Evolutionary conservation across 1,140 invertebrate genomes (phyloP).

Genomic region (Euwallacea fornicatus): DNA sequence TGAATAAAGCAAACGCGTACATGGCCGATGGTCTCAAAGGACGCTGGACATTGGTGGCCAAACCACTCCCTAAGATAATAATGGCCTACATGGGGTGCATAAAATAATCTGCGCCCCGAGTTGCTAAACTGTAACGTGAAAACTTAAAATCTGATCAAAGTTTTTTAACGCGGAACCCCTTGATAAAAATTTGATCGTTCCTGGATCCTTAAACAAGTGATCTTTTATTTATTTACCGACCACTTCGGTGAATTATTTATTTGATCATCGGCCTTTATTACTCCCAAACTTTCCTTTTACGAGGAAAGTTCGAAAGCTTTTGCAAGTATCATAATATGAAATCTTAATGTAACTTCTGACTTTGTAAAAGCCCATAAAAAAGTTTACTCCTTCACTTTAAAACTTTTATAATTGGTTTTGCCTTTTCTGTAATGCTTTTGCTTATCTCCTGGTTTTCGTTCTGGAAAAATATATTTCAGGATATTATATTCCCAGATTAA

Average conservation of each 20-base stretch:
- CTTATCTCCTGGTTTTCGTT: slow-evolving; percentile 16
- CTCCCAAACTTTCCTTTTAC: slow-evolving; percentile 26
- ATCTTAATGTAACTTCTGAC: slow-evolving; percentile 36
- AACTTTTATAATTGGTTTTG: slow-evolving; percentile 34
- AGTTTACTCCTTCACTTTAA: slow-evolving; percentile 35
- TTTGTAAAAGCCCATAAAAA: slow-evolving; percentile 30
- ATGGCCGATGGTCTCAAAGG: slow-evolving; percentile 27
- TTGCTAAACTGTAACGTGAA: background rate
- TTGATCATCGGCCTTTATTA: slow-evolving; percentile 29
- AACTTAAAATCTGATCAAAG: too few species aligned
- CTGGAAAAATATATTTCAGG: background rate
- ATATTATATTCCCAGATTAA: slow-evolving; percentile 3
- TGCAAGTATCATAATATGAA: slow-evolving; percentile 34
- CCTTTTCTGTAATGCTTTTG: slow-evolving; percentile 26
- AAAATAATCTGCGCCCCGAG: slow-evolving; percentile 6
- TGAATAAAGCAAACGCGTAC: slow-evolving; percentile 26
- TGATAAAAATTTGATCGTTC: too few species aligned
- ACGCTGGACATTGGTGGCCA: slow-evolving; percentile 24
- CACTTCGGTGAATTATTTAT: slow-evolving; percentile 25
- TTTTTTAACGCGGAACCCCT: too few species aligned
- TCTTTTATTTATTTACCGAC: slow-evolving; percentile 17
- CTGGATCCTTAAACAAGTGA: background rate
- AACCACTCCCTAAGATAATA: slow-evolving; percentile 21
- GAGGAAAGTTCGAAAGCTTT: slow-evolving; percentile 29
- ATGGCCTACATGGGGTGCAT: slow-evolving; percentile 14